Base-by-base conservation (phyloP, 2,888 invertebrate species). In the Cantharis nigra region DNA sequence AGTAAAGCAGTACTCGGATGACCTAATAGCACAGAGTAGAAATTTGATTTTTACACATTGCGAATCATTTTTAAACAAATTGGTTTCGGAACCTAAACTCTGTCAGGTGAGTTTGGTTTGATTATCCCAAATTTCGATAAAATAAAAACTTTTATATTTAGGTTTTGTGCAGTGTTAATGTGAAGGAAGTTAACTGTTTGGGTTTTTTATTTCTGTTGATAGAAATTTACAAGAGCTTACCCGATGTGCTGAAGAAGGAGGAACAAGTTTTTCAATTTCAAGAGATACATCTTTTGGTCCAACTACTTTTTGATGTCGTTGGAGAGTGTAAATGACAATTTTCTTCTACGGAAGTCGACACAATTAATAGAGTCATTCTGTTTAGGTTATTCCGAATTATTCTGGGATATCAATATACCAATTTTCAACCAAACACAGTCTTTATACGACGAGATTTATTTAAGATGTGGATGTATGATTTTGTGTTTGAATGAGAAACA, bases 381-480 rank as follows among this genome's bases (percentile, higher is more conserved):
- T 72, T 9, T 23, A 76, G 76, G 70, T n/a, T 76, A 72, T 72
- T 26, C 23, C 18, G 49, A 69, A 28, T 73, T 76, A 5, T 75
- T 75, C 30, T 76, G 72, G 72, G 73, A 49, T 18, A 9, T 76
- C 11, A 11, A 23, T 11, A 5, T 65, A n/a, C 33, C 64, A 33
- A 23, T 23, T 33, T 16, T 7, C 11, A 69, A 73, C 33, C 69
- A 65, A 65, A 26, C 26, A 1, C 30, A 63, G 11, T 28, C 23
- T 20, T 64, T 79, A 20, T 84, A 82, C 78, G 81, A 82, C 23
- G 75, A 81, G 72, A 80, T 84, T 65, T 72, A 85, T 49, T 30
- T 81, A 13, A 82, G 84, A 77, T 78, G 83, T 26, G 65, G 81
- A n/a, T 79, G 80, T 2, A 75, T 75, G 30, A 76, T 83, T 77